Evolutionary conservation across 2,888 invertebrate species (phyloP), one percentile per base, ranked within the genome.

Genomic region (Dynastes grantii): DNA sequence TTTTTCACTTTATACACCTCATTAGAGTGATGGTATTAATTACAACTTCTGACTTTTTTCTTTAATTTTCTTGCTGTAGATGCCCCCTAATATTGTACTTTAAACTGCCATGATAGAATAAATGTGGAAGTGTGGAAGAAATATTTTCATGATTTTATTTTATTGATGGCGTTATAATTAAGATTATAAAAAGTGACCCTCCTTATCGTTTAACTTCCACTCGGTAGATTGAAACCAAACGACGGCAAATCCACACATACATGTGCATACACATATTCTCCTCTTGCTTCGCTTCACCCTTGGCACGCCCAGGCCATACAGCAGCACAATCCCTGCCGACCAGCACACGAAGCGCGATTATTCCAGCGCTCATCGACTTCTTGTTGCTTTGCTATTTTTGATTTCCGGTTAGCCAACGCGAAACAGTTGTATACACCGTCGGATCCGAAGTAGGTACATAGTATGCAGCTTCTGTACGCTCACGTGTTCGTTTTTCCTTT

Each of bases 361-460:
- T 78, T 70, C 76, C 29, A 32, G 58, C 71, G 32, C 71, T 71
- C 71, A 80, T 77, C 67, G 78, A 55, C 77, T 79, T 76, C 79
- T 80, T 79, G 58, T 79, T 79, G 51, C 70, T 65, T 27, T 64
- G 78, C 80, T 81, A 82, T 82, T 82, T 81, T 81, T 81, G 81
- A 81, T 81, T 82, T 82, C 81, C 82, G 81, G 79, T 78, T 77
- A 77, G 55, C 58, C 71, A 71, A 71, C 71, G 58, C 71, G 71
- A 71, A 58, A 58, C 32, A 71, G 55, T 55, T 55, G 55, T 13
- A 27, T 55, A 58, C 37, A 27, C 71, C 4, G 61, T 22, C 45
- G 45, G 11, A 51, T 68, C 37, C 45, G 5, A 22, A 22, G 49
- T 68, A 68, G 67, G 49, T 68, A 16, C 67, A 53, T 16, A 53